Percentiles rank a stretch among this genome's conserved stretches.
Evolutionary conservation across 2,797 vertebrate species (phyloP).

Genomic region (Megalops cyprinoides): DNA sequence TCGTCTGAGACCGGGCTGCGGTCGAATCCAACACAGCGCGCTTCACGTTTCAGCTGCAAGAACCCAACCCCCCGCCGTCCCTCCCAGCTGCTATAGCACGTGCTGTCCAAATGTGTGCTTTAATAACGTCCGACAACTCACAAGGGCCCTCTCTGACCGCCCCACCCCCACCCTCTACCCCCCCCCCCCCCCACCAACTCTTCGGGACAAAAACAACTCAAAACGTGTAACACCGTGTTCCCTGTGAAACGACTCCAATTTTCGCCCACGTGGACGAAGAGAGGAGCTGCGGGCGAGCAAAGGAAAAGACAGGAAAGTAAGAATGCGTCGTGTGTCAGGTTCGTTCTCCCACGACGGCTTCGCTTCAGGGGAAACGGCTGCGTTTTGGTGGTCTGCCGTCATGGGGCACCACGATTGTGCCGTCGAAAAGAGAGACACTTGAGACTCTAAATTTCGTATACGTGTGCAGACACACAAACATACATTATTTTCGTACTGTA

Average conservation of each 20-base stretch:
- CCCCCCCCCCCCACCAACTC: background rate
- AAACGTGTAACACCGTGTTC: background rate
- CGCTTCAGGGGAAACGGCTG: no score
- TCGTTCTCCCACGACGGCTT: no score
- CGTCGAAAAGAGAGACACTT: no score
- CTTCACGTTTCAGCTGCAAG: background rate
- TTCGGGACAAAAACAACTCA: background rate
- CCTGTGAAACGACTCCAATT: background rate
- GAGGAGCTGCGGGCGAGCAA: background rate
- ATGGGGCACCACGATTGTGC: no score
- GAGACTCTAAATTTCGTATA: no score
- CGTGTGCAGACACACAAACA: no score
- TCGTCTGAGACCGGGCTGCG: background rate
- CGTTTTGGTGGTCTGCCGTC: no score
- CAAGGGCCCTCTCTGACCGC: background rate
- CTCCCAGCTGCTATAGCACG: background rate
- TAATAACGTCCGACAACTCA: background rate
- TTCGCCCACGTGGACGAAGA: background rate
- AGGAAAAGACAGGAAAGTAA: background rate
- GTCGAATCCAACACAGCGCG: background rate
- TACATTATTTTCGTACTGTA: no score
- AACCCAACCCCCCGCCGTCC: background rate
- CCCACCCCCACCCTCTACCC: background rate
- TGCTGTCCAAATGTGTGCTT: constrained; percentile 3
- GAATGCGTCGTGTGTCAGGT: no score